phyloP scores from a whole-genome alignment of 2,113 vertebrate genomes.

The Sebastes schlegelii region DNA sequence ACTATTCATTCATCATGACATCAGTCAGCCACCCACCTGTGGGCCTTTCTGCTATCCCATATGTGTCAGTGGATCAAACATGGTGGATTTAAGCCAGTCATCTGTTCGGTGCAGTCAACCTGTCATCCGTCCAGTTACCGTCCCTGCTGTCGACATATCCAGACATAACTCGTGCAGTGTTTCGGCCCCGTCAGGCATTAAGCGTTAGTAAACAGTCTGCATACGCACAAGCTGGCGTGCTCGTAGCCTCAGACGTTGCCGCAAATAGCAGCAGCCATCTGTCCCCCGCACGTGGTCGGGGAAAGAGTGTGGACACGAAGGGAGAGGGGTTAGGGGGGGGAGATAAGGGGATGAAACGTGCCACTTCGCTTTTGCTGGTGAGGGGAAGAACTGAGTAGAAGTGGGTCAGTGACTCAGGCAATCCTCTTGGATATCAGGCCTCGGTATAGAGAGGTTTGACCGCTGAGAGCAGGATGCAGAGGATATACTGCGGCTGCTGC shows the following conservation, averaged over 20 bases:
- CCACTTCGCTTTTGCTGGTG: slow-evolving; percentile 41
- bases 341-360: slow-evolving; percentile 62
- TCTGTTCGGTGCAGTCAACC: slow-evolving; percentile 44
- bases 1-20: neutral
- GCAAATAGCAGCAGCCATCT: slow-evolving; percentile 70
- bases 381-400: slow-evolving; percentile 27
- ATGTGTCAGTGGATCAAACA: slow-evolving; percentile 67
- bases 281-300: slow-evolving; percentile 56
- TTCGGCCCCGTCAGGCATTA: neutral
- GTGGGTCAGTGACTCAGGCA: slow-evolving; percentile 65
- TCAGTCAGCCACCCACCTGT: slow-evolving; percentile 1
- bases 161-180: slow-evolving; percentile 17
- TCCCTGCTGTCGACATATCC: slow-evolving; percentile 30
- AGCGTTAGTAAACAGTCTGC: slow-evolving; percentile 42
- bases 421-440: neutral
- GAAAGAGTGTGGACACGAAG: slow-evolving; percentile 13
- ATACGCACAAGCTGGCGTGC: slow-evolving; percentile 13
- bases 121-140: slow-evolving; percentile 14
- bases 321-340: neutral
- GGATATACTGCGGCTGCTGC: neutral
- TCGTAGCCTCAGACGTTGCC: slow-evolving; percentile 31
- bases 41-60: slow-evolving; percentile 10
- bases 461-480: neutral
- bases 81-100: neutral
- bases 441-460: no score